Percentiles rank a stretch among this genome's conserved stretches.
phyloP scores from a whole-genome alignment of 2,888 invertebrate species.

The Stenchaetothrips biformis region DNA sequence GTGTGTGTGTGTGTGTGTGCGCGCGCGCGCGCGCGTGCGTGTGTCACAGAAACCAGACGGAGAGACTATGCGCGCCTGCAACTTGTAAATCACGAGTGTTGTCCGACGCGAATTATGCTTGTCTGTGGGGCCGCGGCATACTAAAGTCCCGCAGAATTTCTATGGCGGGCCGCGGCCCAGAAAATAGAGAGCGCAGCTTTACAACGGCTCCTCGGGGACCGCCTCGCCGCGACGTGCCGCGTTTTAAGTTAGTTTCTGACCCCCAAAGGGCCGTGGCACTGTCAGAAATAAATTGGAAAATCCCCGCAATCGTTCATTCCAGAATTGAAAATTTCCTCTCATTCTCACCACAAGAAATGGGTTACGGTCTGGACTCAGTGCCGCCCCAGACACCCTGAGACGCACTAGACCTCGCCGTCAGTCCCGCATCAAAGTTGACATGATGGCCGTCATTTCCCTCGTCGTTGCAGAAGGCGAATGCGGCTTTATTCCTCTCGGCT shows the following conservation, averaged over 20 bases:
- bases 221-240: background rate
- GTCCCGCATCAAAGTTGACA: too few species aligned
- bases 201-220: background rate
- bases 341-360: too few species aligned
- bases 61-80: slow-evolving; percentile 12
- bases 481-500: too few species aligned
- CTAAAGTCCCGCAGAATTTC: background rate
- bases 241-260: background rate
- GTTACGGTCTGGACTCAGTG: too few species aligned
- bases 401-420: too few species aligned
- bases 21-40: background rate
- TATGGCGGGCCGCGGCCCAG: background rate
- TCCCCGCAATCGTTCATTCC: too few species aligned
- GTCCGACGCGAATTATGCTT: slow-evolving; percentile 17
- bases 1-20: background rate
- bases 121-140: background rate
- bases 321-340: too few species aligned
- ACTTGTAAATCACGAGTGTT: slow-evolving; percentile 12
- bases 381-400: too few species aligned
- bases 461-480: too few species aligned
- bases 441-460: too few species aligned
- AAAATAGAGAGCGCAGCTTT: too few species aligned
- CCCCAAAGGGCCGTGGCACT: background rate
- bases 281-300: too few species aligned
- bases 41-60: background rate